phyloP scores from a whole-genome alignment of 53 echinoderm and acorn worm genomes.

The Echinometra lucunter region DNA sequence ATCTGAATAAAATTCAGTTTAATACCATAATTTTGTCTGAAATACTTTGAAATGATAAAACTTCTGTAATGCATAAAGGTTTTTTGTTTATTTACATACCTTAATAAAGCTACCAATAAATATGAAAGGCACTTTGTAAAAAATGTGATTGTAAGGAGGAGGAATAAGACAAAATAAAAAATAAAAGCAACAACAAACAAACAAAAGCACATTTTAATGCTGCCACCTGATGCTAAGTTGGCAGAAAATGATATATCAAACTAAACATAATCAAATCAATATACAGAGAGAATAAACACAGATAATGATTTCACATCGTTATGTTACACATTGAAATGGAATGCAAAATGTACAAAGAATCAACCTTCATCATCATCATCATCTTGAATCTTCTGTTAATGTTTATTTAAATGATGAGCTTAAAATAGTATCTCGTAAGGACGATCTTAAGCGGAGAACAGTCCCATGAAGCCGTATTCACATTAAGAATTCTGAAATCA shows the following conservation, averaged over 20 bases:
- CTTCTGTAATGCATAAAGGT: conserved; percentile 27
- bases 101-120: conserved; percentile 38
- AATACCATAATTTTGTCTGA: conserved; percentile 18
- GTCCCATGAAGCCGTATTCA: neutral
- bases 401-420: neutral
- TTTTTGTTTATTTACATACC: conserved; percentile 41
- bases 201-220: no score
- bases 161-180: neutral
- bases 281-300: neutral
- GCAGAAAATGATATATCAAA: neutral
- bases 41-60: conserved; percentile 34
- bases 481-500: neutral
- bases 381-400: neutral
- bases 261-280: neutral
- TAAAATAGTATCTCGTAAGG: neutral
- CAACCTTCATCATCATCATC: neutral
- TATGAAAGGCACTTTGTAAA: conserved; percentile 44
- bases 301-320: neutral
- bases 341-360: conserved; percentile 41
- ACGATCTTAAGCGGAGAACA: neutral
- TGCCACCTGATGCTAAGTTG: neutral
- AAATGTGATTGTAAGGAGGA: conserved; percentile 7
- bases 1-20: conserved; percentile 14
- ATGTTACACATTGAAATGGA: conserved; percentile 26
- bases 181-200: neutral